Percentiles rank a stretch among this genome's conserved stretches.
These are phyloP conservation scores for Apis florea DNA, from an alignment of 1,140 invertebrate genomes.

Conservation along the genomic window DNA sequence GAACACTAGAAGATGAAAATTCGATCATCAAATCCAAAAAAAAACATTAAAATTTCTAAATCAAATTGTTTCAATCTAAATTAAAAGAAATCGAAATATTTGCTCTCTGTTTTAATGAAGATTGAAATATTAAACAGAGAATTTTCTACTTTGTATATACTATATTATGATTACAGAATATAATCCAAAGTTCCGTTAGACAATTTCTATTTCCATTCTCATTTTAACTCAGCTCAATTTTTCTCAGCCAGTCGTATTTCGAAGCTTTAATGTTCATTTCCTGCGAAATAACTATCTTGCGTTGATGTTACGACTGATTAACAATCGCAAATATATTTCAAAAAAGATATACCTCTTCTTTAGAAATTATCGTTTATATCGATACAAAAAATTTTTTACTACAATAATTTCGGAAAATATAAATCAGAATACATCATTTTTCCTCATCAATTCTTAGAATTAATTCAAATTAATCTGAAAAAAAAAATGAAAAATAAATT, in stretches of 20 bases:
- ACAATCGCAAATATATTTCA: background rate
- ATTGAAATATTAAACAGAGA: background rate
- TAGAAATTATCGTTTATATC: background rate
- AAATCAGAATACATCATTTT: too few species aligned
- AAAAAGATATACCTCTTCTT: background rate
- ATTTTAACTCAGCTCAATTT: background rate
- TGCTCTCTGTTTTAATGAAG: background rate
- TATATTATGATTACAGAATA: background rate
- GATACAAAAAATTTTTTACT: background rate
- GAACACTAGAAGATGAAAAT: background rate
- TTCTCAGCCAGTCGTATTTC: background rate
- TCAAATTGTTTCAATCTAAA: background rate
- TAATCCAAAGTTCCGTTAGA: slow-evolving; percentile 1
- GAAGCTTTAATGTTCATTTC: background rate
- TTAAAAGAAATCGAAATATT: background rate
- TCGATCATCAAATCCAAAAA: background rate
- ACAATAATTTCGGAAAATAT: background rate
- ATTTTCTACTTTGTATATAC: background rate
- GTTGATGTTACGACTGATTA: background rate
- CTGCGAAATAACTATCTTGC: background rate
- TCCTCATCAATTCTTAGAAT: too few species aligned
- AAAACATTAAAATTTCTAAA: background rate
- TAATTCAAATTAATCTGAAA: too few species aligned
- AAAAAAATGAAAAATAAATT: too few species aligned
- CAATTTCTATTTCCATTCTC: background rate